phyloP scores from a whole-genome alignment of 2,888 invertebrate species.

The Chrysomela aeneicollis region DNA sequence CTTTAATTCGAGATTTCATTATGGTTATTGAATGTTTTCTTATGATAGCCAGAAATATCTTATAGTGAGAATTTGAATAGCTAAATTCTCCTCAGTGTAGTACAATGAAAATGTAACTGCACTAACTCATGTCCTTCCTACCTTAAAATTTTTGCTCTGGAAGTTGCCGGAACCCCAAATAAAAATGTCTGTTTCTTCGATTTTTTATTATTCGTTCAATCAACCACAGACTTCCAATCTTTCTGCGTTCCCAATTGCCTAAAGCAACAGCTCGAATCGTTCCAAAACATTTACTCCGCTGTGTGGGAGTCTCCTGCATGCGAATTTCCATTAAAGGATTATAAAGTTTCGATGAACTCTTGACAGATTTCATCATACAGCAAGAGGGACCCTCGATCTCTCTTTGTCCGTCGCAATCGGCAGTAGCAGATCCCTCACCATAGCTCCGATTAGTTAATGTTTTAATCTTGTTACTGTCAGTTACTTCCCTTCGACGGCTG shows the following conservation, averaged over 20 bases:
- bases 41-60: no score
- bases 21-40: no score
- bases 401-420: conserved; percentile 46
- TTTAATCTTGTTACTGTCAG: conserved; percentile 41
- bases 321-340: conserved; percentile 46
- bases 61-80: no score
- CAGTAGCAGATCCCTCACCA: conserved; percentile 36
- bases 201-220: neutral
- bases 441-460: conserved; percentile 37
- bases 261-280: conserved; percentile 33
- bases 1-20: no score
- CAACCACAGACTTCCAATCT: neutral
- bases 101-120: no score
- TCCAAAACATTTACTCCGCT: conserved; percentile 37
- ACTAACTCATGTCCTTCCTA: no score
- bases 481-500: conserved; percentile 25
- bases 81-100: no score
- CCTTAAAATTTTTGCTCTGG: no score
- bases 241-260: neutral
- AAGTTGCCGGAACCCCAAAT: neutral
- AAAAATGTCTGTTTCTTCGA: neutral
- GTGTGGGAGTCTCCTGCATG: conserved; percentile 33
- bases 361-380: conserved; percentile 42
- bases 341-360: conserved; percentile 41
- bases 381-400: conserved; percentile 36